phyloP scores from a whole-genome alignment of 2,113 vertebrate species.

The Saguinus midas region DNA sequence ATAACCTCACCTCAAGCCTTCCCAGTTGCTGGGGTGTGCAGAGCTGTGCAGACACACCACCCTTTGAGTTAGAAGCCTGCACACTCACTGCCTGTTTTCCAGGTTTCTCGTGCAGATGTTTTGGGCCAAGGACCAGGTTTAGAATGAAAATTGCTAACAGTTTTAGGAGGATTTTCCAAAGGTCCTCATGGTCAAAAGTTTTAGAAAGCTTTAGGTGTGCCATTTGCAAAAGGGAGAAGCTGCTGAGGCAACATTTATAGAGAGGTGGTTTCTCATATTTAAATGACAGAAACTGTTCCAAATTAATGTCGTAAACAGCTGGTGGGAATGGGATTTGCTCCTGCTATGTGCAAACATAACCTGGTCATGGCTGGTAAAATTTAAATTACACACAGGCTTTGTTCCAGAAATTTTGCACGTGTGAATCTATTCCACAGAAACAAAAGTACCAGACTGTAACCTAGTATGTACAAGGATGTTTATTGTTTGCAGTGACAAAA shows the following conservation, averaged over 20 bases:
- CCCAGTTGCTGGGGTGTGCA: neutral
- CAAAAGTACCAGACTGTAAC: neutral
- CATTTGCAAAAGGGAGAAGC: neutral
- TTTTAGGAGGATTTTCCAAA: neutral
- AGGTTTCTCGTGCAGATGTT: neutral
- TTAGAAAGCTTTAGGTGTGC: neutral
- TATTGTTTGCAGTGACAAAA: conserved; percentile 44
- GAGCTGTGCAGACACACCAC: neutral
- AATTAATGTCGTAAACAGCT: neutral
- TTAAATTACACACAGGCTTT: neutral
- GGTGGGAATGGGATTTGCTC: neutral
- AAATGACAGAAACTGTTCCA: neutral
- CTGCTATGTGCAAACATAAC: neutral
- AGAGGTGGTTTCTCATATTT: neutral
- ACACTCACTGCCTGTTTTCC: neutral
- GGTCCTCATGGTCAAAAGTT: neutral
- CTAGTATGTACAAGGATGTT: neutral
- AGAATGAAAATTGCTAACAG: neutral
- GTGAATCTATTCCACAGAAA: neutral
- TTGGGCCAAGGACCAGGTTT: neutral
- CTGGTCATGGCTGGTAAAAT: neutral
- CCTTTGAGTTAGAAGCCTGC: neutral
- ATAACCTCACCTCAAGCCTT: neutral
- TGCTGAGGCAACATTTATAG: neutral
- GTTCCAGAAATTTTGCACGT: neutral